Conservation (phyloP, 2,888 invertebrate species). For the Mactromeris polynyma region DNA sequence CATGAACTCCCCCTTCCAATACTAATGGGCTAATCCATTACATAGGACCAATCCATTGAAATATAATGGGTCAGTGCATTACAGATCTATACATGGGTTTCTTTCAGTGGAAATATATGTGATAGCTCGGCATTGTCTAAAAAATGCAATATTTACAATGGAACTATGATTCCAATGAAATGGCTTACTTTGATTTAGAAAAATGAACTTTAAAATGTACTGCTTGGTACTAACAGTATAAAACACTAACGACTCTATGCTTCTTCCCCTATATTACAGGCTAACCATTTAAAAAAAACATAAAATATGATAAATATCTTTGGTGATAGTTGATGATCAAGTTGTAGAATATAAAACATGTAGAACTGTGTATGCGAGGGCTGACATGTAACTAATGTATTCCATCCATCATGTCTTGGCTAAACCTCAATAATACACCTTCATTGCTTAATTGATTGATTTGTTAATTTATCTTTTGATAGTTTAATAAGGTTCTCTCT, state of each 20-base stretch:
- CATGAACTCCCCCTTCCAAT: neutral
- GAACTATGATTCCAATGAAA: neutral
- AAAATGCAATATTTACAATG: constrained; percentile 19
- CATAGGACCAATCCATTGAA: neutral
- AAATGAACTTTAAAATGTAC: neutral
- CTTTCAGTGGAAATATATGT: neutral
- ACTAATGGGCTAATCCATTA: neutral
- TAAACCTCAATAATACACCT: neutral
- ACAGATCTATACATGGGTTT: neutral
- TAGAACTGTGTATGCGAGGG: neutral
- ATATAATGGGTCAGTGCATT: neutral
- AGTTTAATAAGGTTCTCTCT: neutral
- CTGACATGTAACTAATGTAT: neutral
- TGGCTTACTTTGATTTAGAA: neutral
- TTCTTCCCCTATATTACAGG: neutral
- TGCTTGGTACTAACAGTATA: neutral
- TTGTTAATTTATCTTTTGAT: neutral
- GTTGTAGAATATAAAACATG: neutral
- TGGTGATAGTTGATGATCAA: constrained; percentile 15
- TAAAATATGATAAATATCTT: constrained; percentile 11
- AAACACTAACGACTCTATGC: neutral
- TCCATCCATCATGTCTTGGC: neutral
- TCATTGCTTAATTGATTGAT: neutral
- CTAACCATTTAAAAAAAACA: neutral
- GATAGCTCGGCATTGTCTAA: neutral